phyloP scores from a whole-genome alignment of 2,888 invertebrate genomes.

The Epinotia brunnichana region DNA sequence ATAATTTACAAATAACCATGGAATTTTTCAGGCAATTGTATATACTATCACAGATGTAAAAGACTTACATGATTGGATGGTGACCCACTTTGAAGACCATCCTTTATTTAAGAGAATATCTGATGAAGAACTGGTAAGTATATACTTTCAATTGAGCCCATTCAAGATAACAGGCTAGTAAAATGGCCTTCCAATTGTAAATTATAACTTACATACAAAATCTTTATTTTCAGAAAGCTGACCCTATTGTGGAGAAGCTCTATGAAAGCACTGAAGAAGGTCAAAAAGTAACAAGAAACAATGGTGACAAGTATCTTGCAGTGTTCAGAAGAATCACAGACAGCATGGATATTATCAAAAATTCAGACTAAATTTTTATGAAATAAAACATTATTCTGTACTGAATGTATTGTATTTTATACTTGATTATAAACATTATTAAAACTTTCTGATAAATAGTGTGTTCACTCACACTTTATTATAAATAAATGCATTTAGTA shows the following conservation, averaged over 20 bases:
- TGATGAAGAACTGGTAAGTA: constrained; percentile 89
- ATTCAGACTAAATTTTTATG: constrained; percentile 46
- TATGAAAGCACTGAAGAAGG: constrained; percentile 98
- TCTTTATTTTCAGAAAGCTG: constrained; percentile 85
- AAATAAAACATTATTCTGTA: constrained; percentile 18
- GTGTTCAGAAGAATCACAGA: constrained; percentile 88
- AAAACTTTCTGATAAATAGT: constrained; percentile 2
- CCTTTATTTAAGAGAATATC: constrained; percentile 92
- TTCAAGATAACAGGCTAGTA: neutral
- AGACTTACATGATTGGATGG: constrained; percentile 99
- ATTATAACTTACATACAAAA: neutral
- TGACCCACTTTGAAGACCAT: constrained; percentile 94
- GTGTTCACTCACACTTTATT: neutral
- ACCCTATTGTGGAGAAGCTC: constrained; percentile 94
- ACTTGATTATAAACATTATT: neutral
- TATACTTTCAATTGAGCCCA: neutral
- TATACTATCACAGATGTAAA: constrained; percentile 99
- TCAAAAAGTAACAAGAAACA: constrained; percentile 97
- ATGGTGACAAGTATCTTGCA: constrained; percentile 96
- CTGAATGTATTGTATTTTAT: constrained; percentile 8
- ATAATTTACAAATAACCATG: neutral
- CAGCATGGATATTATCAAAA: constrained; percentile 47
- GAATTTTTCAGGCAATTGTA: constrained; percentile 88
- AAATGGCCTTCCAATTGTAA: too few relatives aligned
- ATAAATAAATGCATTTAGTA: constrained; percentile 4